phyloP scores from a whole-genome alignment of 1,140 invertebrate species.

The Drosophila nannoptera region DNA sequence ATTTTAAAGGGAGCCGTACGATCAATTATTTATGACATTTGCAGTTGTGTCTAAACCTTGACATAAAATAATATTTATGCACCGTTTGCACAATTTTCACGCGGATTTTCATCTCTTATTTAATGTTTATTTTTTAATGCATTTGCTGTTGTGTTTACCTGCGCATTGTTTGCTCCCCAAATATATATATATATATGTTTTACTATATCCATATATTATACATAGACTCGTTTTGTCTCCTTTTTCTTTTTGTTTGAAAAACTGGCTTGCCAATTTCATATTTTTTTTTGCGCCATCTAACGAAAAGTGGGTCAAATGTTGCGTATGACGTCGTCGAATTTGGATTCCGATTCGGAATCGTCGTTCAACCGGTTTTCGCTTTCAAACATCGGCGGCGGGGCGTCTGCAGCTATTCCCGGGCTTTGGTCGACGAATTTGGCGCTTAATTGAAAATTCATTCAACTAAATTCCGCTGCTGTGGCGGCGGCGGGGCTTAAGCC shows the following conservation, averaged over 20 bases:
- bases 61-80: background rate
- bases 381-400: conserved; percentile 32
- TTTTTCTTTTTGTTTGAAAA: conserved; percentile 19
- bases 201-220: conserved; percentile 25
- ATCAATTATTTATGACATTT: too few species aligned
- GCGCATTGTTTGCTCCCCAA: conserved; percentile 13
- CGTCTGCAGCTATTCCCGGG: conserved; percentile 41
- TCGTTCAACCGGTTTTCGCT: conserved; percentile 50
- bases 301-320: conserved; percentile 69
- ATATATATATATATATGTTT: conserved; percentile 12
- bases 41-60: background rate
- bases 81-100: conserved; percentile 2
- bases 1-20: too few species aligned
- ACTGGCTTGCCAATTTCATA: conserved; percentile 63
- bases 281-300: conserved; percentile 26
- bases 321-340: conserved; percentile 56
- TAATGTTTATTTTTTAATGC: background rate
- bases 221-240: conserved; percentile 14
- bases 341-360: conserved; percentile 22
- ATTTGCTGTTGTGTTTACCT: background rate
- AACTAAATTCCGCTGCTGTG: conserved; percentile 43
- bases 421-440: conserved; percentile 53
- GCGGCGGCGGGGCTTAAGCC: background rate
- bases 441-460: conserved; percentile 73
- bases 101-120: background rate